Base-by-base conservation (phyloP, 2,797 vertebrate genomes). In the Cryptoprocta ferox region DNA sequence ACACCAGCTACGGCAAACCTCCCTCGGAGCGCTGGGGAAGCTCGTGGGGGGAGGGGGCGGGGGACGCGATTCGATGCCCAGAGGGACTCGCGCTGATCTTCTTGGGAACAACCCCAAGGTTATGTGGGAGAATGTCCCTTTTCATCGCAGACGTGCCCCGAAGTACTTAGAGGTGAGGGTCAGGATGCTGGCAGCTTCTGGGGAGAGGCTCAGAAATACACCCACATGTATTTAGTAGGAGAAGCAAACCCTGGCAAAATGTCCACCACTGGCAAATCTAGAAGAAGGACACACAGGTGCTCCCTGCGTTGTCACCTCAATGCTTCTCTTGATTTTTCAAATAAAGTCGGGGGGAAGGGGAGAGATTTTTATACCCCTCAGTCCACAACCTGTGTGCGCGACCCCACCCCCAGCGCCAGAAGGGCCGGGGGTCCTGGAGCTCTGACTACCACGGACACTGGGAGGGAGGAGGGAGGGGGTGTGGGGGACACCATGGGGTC, bases 11-110 rank as follows among this genome's bases (percentile, higher is more conserved):
- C 0, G 3, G 37, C 37, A 1, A 35, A 50, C 48, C n/a, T 24
- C 13, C 21, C 7, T 78, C 0, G 11, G 45, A n/a, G 10, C 2
- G 3, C 42, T 2, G 19, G 88, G 50, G 39, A 6, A 9, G 45
- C 32, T 0, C 79, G 5, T 12, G 2, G 6, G 84, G 32, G 4
- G 0, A 42, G 18, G 10, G 7, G 5, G 42, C 42, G 14, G 3
- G 15, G 79, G 37, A 6, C 0, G 35, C 24, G 7, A 11, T 0
- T 0, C 28, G 26, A 37, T 6, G 42, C 48, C 59, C 14, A 0
- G 2, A 0, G 0, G 1, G 56, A 11, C 42, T 15, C 61, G 0
- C 35, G 2, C 2, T 5, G 15, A 21, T 59, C 35, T 21, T 32
- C 10, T 45, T 3, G 32, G 66, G 11, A 30, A 18, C 0, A 0